A percentile compares a stretch with the other conserved stretches of the same genome.
These are phyloP conservation scores for Synaphobranchus kaupii DNA, from an alignment of 2,797 vertebrate genomes.

Conservation along the genomic window DNA sequence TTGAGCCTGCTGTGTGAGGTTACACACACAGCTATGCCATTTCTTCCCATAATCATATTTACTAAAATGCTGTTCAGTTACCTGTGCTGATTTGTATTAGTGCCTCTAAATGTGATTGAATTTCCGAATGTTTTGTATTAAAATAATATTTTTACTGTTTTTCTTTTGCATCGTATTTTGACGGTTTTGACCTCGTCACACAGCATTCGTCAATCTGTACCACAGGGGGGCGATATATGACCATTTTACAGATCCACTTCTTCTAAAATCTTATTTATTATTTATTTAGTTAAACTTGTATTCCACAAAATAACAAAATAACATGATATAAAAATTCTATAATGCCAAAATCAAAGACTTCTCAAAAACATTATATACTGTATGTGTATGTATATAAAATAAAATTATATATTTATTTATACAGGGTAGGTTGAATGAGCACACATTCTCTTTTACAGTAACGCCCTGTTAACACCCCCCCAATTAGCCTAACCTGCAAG, in stretches of 20 bases:
- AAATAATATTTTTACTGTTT: background rate
- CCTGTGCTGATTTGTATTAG: background rate
- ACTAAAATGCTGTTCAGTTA: background rate
- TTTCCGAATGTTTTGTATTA: background rate
- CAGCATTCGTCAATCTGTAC: background rate
- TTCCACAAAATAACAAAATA: too few species aligned
- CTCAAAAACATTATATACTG: too few species aligned
- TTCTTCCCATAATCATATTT: background rate
- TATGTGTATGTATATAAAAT: too few species aligned
- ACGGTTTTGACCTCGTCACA: background rate
- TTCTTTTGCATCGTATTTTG: background rate
- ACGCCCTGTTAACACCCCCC: too few species aligned
- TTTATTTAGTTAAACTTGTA: background rate
- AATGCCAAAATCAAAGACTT: too few species aligned
- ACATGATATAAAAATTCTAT: too few species aligned
- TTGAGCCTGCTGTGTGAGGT: background rate
- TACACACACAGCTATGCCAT: background rate
- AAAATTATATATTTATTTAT: too few species aligned
- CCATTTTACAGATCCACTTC: background rate
- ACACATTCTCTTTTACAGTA: too few species aligned
- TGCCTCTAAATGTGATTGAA: background rate
- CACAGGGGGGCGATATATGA: background rate
- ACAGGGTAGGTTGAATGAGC: too few species aligned
- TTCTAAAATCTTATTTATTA: background rate
- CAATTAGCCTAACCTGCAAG: too few species aligned